A percentile compares a stretch with the other conserved stretches of the same genome.
Evolutionary conservation across 92 coral and sea anemone genomes (phyloP).

Genomic region (Actinernus sp.): DNA sequence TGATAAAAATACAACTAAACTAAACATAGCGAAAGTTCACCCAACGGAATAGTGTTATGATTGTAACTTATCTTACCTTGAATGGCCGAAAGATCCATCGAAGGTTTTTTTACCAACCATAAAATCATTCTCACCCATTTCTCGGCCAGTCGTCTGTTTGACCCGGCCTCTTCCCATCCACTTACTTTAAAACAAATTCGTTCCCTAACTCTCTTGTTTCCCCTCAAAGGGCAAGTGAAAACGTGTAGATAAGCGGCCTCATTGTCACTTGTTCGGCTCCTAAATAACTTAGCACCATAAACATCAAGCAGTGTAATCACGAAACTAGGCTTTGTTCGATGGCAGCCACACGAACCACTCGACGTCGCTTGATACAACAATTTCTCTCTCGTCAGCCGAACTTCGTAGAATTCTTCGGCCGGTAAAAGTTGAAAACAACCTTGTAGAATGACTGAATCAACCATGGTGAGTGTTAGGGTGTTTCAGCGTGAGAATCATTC

Average conservation of each 20-base stretch:
- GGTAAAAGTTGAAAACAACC: conserved; percentile 74
- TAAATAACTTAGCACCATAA: conserved; percentile 77
- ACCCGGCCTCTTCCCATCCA: conserved; percentile 46
- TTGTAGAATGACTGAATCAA: conserved; percentile 54
- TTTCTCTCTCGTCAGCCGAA: conserved; percentile 37
- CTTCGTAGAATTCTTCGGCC: conserved; percentile 30
- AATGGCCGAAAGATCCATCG: conserved; percentile 17
- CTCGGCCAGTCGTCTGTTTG: conserved; percentile 63
- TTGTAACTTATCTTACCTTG: conserved; percentile 71
- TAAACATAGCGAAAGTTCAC: too few relatives aligned
- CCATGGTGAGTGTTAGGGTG: conserved; percentile 19
- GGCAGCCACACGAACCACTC: conserved; percentile 5
- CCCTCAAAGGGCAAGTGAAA: conserved; percentile 60
- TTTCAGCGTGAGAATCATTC: too few relatives aligned
- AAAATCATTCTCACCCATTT: conserved; percentile 83
- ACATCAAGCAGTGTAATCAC: conserved; percentile 46
- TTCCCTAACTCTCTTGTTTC: conserved; percentile 47
- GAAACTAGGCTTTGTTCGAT: neutral
- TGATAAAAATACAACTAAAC: too few relatives aligned
- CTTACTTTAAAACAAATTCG: conserved; percentile 65
- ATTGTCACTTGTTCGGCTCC: conserved; percentile 43
- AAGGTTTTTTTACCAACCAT: conserved; percentile 76
- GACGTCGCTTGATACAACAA: conserved; percentile 20
- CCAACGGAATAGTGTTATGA: too few relatives aligned
- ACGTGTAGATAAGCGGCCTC: conserved; percentile 70